Base-by-base conservation (phyloP, 2,888 invertebrate genomes). In the Synanthedon formicaeformis region DNA sequence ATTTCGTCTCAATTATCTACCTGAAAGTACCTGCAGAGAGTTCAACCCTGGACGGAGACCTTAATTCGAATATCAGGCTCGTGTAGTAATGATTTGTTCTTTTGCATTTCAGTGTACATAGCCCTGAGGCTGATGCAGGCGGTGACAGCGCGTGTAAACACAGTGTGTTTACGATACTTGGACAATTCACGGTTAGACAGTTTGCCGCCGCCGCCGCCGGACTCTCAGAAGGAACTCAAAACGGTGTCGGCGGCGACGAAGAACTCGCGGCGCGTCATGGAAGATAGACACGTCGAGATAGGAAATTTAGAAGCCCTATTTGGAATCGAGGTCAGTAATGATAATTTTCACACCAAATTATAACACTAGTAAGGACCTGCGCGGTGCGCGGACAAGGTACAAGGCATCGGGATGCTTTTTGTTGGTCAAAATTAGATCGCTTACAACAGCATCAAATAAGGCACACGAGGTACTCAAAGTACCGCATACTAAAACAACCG, bases 221-320 rank as follows among this genome's bases (percentile, higher is more conserved):
- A 80, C 50, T 75, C 77, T 23, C 88, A 89, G 52, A 76, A 81
- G 50, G 89, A 88, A 57, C 73, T 82, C 56, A 78, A 80, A 78
- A 76, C 86, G 63, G 92, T 92, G 57, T 90, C 91, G 40, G 91
- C 90, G 65, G 93, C 94, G 52, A 90, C 92, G 34, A 95, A 93
- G 81, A 97, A 98, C 81, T 90, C 90, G 41, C 90, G 97, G 53
- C 89, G 97, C 55, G 92, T 90, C 71, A 97, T 98, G 97, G 98
- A 98, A 81, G 98, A 98, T 77, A 89, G 96, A 51, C 94, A 96
- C 71, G 91, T 95, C 3, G 91, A 95, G 66, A 89, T 97, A 56
- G 93, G 94, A 51, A 94, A 96, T 72, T 89, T 96, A 65, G 94
- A 96, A 75, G 90, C 91, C 16, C 89, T 96, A 61, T 96, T 95